phyloP scores from a whole-genome alignment of 2,797 vertebrate species.

The Alfaro cultratus region DNA sequence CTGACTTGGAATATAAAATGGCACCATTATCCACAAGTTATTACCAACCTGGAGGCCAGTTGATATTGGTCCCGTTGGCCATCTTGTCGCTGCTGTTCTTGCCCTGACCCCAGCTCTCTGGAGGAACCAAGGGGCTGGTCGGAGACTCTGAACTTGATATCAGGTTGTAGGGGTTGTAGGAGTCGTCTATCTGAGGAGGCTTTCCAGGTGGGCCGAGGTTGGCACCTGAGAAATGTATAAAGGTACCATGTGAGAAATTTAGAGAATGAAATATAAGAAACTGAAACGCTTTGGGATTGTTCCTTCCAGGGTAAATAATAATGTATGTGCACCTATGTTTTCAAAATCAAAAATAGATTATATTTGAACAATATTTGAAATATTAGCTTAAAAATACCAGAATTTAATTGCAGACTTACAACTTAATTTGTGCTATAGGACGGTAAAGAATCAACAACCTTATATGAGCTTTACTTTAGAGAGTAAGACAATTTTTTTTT shows the following conservation, averaged over 20 bases:
- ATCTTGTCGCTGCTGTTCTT: conserved; percentile 96
- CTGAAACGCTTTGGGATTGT: not conserved
- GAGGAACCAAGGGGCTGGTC: conserved; percentile 90
- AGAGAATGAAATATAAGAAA: not conserved
- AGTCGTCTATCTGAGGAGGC: conserved; percentile 90
- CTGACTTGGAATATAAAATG: not conserved
- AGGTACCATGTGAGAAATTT: not conserved
- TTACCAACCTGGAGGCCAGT: conserved; percentile 94
- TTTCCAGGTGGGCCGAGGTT: conserved; percentile 91
- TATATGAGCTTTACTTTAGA: not conserved
- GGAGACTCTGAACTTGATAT: conserved; percentile 93
- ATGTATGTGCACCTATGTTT: not conserved
- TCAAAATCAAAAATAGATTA: too few species aligned
- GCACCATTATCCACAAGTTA: not conserved
- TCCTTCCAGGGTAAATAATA: not conserved
- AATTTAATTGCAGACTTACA: not conserved
- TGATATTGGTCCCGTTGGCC: conserved; percentile 96
- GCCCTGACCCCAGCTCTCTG: conserved; percentile 96
- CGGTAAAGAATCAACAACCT: not conserved
- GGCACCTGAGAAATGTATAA: conserved; percentile 79
- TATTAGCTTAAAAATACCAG: not conserved
- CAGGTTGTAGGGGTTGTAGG: conserved; percentile 92
- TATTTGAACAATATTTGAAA: not conserved
- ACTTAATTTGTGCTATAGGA: not conserved
- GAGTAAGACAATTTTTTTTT: too few species aligned